These are phyloP conservation scores for Magallana ariakensis DNA, from an alignment of 1,140 invertebrate species.

Conservation along the genomic window DNA sequence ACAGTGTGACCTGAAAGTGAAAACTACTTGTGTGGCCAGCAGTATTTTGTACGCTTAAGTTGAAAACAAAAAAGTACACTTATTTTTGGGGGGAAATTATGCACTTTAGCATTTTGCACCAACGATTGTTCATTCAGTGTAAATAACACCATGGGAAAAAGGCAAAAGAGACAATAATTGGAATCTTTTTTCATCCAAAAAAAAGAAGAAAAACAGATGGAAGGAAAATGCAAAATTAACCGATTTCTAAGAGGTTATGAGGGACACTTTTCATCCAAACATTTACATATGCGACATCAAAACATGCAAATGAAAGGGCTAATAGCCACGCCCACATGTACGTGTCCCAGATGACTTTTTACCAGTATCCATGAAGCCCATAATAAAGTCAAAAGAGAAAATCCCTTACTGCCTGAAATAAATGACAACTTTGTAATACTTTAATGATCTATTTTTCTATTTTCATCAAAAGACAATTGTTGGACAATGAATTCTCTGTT, in stretches of 20 bases:
- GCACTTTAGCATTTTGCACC: not conserved
- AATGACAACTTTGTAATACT: not conserved
- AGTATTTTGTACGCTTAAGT: not conserved
- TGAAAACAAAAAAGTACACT: conserved; percentile 1
- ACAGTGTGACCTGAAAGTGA: not conserved
- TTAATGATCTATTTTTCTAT: not conserved
- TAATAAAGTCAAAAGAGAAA: too few species aligned
- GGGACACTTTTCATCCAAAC: too few species aligned
- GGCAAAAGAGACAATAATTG: not conserved
- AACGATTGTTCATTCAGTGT: not conserved
- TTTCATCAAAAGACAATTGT: not conserved
- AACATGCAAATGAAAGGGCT: too few species aligned
- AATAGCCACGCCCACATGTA: too few species aligned
- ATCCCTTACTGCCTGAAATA: too few species aligned
- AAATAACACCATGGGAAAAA: not conserved
- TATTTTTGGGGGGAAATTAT: not conserved
- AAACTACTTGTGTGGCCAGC: not conserved
- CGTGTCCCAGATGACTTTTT: too few species aligned
- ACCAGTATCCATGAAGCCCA: too few species aligned
- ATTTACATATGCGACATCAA: too few species aligned
- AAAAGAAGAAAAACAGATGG: too few species aligned
- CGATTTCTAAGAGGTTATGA: too few species aligned
- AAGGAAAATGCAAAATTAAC: too few species aligned
- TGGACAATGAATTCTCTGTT: not conserved
- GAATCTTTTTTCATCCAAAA: not conserved